Base-by-base conservation (phyloP, 1,140 invertebrate genomes). In the Cydia strobilella region DNA sequence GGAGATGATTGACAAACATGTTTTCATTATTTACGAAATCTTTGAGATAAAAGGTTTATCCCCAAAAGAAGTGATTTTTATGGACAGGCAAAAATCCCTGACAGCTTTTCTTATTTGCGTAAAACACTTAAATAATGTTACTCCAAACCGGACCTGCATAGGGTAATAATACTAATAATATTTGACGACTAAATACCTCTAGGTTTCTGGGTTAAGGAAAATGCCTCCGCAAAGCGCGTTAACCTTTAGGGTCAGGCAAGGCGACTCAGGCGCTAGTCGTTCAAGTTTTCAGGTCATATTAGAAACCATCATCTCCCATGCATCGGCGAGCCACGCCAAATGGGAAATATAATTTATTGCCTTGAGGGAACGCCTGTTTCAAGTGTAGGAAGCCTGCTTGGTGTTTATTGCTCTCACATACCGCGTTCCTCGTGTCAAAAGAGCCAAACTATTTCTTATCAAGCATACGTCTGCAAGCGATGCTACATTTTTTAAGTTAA, bases 281-380 rank as follows among this genome's bases (percentile, higher is more conserved):
- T 35, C 15, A 39, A 39, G 65, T 69, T 69, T 69, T 66, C 12
- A 69, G 65, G 65, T 69, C 65, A 69, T 39, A 69, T 69, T 69
- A 69, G 65, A 69, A 69, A 69, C n/a, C 15, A 69, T 35, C 65
- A 35, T 27, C 25, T 31, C 18, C 12, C 12, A 35, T 31, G 4
- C n/a, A 15, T n/a, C 12, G 15, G 27, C n/a, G 31, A 18, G 31
- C 15, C 27, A n/a, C 39, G 31, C 65, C n/a, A 18, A 69, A 69
- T 69, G 65, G 31, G 65, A 69, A 69, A 59, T 59, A 59, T 59
- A 59, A 59, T 59, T 59, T 59, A 59, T 59, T 23, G 20, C 18
- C 20, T 23, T 23, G 54, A 59, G n/a, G 15, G 54, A 20, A 59
- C 54, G 54, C 18, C 18, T 59, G 20, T 59, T 23, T 59, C 18